phyloP scores from a whole-genome alignment of 2,888 invertebrate genomes.

The Nomada ruficornis region DNA sequence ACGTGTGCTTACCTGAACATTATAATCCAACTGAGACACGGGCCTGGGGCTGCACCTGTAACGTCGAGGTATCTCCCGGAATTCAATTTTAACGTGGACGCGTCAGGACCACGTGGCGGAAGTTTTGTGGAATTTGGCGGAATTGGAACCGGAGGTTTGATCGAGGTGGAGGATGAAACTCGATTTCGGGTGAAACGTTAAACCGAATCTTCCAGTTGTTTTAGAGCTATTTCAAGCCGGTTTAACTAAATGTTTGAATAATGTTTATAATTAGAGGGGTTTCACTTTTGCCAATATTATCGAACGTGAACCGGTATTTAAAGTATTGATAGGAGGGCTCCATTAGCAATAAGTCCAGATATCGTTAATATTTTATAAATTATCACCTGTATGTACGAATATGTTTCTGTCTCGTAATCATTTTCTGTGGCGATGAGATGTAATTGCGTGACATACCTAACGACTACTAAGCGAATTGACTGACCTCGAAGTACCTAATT shows the following conservation, averaged over 20 bases:
- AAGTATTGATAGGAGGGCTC: no score
- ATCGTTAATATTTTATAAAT: no score
- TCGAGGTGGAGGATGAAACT: background rate
- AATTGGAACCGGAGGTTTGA: background rate
- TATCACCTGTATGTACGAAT: no score
- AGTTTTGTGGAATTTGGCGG: background rate
- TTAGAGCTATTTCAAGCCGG: no score
- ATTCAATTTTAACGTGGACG: conserved; percentile 41
- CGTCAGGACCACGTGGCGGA: conserved; percentile 8
- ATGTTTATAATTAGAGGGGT: no score
- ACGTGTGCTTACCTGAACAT: conserved; percentile 63
- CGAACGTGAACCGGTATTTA: no score
- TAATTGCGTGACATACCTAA: background rate
- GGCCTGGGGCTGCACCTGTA: conserved; percentile 13
- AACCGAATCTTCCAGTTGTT: no score
- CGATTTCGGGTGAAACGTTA: background rate
- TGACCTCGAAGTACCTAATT: background rate
- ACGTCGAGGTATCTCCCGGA: conserved; percentile 35
- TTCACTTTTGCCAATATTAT: no score
- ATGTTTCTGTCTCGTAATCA: background rate
- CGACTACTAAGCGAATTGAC: background rate
- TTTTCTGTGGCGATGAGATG: background rate
- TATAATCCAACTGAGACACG: conserved; percentile 45
- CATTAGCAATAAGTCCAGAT: no score
- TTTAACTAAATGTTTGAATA: no score